These are phyloP conservation scores for Bilobella aurantiaca DNA, from an alignment of 1,140 invertebrate genomes.

Conservation along the genomic window DNA sequence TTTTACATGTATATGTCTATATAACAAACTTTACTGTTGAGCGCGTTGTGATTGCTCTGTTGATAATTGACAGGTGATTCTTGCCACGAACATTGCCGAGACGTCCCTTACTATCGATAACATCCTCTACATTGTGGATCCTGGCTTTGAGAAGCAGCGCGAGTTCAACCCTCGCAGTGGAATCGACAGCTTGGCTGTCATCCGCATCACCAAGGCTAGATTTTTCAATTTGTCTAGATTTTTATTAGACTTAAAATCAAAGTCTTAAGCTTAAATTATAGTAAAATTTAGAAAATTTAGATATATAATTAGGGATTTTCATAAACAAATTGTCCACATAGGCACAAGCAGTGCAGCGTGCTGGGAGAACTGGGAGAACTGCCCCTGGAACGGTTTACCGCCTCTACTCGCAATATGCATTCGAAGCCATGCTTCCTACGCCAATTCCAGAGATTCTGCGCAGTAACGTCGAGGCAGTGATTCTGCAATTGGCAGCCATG, in stretches of 20 bases:
- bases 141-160: conserved; percentile 11
- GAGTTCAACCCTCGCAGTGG: conserved; percentile 7
- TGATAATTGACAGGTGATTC: neutral
- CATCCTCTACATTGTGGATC: conserved; percentile 8
- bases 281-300: no score
- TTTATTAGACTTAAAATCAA: no score
- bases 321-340: conserved; percentile 4
- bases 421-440: conserved; percentile 45
- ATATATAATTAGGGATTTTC: no score
- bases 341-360: conserved; percentile 39
- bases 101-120: conserved; percentile 13
- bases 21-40: no score
- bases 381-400: conserved; percentile 43
- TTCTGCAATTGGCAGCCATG: conserved; percentile 84
- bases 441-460: conserved; percentile 97
- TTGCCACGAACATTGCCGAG: conserved; percentile 19
- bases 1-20: no score
- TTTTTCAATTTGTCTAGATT: no score
- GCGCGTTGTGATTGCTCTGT: neutral
- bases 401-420: conserved; percentile 43
- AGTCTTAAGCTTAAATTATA: no score
- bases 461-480: conserved; percentile 94
- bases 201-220: neutral
- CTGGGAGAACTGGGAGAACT: conserved; percentile 48
- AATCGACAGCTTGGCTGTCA: neutral